These are phyloP conservation scores for Trididemnum clinides DNA, from an alignment of 23 tunicate species.

Conservation along the genomic window DNA sequence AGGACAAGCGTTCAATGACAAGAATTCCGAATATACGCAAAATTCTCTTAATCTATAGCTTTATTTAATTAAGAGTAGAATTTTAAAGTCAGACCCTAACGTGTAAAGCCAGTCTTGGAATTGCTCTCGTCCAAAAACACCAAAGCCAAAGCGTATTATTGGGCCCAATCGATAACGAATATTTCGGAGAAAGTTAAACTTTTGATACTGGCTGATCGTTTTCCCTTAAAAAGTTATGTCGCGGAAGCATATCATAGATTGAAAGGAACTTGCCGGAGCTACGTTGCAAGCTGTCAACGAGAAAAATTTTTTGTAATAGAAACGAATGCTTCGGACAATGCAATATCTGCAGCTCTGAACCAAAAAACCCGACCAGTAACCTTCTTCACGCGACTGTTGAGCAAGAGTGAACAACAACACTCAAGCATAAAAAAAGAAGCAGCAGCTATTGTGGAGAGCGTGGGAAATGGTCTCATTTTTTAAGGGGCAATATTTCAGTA, in stretches of 20 bases:
- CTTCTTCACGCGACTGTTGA: not conserved
- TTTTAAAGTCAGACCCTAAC: slow-evolving; percentile 11
- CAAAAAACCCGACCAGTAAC: slow-evolving; percentile 34
- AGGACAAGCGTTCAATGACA: not conserved
- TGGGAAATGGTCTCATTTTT: slow-evolving; percentile 27
- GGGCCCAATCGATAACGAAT: slow-evolving; percentile 25
- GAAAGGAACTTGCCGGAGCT: no score
- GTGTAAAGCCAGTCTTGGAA: not conserved
- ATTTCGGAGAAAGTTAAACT: slow-evolving; percentile 17
- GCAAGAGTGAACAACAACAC: not conserved
- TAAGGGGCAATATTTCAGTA: not conserved
- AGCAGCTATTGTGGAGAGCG: slow-evolving; percentile 16
- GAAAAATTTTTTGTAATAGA: slow-evolving; percentile 14
- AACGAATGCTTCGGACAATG: slow-evolving; percentile 26
- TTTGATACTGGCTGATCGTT: not conserved
- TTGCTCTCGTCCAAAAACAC: not conserved
- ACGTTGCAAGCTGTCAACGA: no score
- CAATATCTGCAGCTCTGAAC: slow-evolving; percentile 25
- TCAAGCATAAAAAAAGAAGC: slow-evolving; percentile 32
- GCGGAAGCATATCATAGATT: no score
- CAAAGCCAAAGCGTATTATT: not conserved
- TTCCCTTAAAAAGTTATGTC: not conserved
- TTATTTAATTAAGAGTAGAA: not conserved
- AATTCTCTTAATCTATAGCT: slow-evolving; percentile 4
- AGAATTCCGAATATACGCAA: not conserved